Evolutionary conservation across 2,888 invertebrate species (phyloP), one percentile per base, ranked within the genome.

Genomic region (Synergus gifuensis): DNA sequence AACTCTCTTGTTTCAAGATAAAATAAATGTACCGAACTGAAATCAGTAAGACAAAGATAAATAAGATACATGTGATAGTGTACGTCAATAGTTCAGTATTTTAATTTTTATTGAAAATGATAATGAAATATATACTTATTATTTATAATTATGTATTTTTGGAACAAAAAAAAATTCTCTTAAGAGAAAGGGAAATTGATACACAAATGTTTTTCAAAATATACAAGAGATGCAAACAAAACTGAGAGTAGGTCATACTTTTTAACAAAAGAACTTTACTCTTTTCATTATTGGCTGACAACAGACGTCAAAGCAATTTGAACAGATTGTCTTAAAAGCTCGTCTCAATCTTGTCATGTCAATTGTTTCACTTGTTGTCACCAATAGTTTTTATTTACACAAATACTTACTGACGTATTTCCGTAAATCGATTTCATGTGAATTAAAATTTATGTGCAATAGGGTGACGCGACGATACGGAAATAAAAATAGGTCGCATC

Each of bases 361-460:
- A n/a, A 54, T 54, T n/a, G n/a, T 3, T 54, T n/a, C 9, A n/a
- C 8, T 8, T 54, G 54, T 54, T 54, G n/a, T 54, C 54, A 54
- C n/a, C n/a, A 54, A 54, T 22, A 2, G 54, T 54, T n/a, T 54
- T 14, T 54, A 54, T 54, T 54, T 54, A 54, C n/a, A 54, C 16
- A 54, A n/a, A 5, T n/a, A 54, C 54, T 54, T n/a, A 54, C 54
- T 73, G 16, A 73, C 28, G 36, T 36, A 49, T 73, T 73, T 73
- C 46, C 16, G 16, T 54, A 54, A 36, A 73, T 73, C 16, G 73
- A 73, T 73, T 28, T 36, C n/a, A 36, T 28, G 7, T 1, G 11
- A 60, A 60, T 73, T 54, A 28, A 73, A 73, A 49, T 73, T 54
- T 11, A 69, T 22, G 49, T 28, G 49, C 28, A 73, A 54, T 73